A percentile compares a stretch with the other conserved stretches of the same genome.
phyloP scores from a whole-genome alignment of 2,888 invertebrate species.

The Odontomyia ornata region DNA sequence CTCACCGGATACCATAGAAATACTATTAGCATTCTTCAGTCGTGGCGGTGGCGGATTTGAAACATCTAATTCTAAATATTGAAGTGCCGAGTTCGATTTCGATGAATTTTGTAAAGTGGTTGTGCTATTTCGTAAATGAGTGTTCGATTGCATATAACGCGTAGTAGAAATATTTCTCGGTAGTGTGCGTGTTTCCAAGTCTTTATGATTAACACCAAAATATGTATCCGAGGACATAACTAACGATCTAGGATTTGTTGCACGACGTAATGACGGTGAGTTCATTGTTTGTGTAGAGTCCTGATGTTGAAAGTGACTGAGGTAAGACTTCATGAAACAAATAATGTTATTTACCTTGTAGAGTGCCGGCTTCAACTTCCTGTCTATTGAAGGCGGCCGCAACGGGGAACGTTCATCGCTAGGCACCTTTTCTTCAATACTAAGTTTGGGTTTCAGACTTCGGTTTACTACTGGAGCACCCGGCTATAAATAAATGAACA shows the following conservation, averaged over 20 bases:
- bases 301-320: conserved; percentile 2
- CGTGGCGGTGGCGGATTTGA: conserved; percentile 65
- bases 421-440: conserved; percentile 57
- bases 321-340: not conserved
- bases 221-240: conserved; percentile 56
- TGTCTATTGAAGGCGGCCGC: conserved; percentile 69
- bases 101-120: conserved; percentile 48
- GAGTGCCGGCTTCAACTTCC: conserved; percentile 70
- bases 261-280: conserved; percentile 54
- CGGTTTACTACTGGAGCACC: conserved; percentile 80
- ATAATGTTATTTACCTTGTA: conserved; percentile 62
- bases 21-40: conserved; percentile 55
- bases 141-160: not conserved
- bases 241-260: conserved; percentile 59
- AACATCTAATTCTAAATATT: conserved; percentile 87
- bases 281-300: conserved; percentile 14
- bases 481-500: conserved; percentile 48
- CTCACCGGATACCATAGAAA: conserved; percentile 62
- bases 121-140: conserved; percentile 29
- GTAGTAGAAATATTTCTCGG: conserved; percentile 60
- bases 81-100: conserved; percentile 64
- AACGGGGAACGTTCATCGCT: conserved; percentile 47
- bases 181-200: conserved; percentile 59
- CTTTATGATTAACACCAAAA: conserved; percentile 47
- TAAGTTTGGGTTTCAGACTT: conserved; percentile 75